Base-by-base conservation (phyloP, 2,113 vertebrate species). In the Cercopithecus mona region DNA sequence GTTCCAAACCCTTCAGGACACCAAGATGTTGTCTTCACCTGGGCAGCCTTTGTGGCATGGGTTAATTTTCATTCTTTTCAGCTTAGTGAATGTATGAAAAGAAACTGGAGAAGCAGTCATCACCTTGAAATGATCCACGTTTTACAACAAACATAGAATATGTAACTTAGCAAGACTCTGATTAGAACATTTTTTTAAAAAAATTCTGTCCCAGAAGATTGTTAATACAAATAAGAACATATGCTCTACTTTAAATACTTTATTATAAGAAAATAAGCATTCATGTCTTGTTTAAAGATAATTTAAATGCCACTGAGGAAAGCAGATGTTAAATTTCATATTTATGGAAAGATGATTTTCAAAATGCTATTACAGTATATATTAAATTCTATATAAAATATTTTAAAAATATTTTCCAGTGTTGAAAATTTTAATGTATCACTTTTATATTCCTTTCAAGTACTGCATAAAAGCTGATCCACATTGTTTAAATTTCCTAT, bases 401-500 rank as follows among this genome's bases (percentile, higher is more conserved):
- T 84, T 94, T 83, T 68, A 10, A 6, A 13, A 6, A 76, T 50
- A 5, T 87, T 88, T 92, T 43, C 35, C 8, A 88, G 23, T 80
- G 76, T 35, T 88, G 16, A 38, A 78, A 38, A 82, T 64, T 4
- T 95, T 66, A 97, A 97, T 50, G 8, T 75, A 32, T 10, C 59
- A 20, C 30, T 96, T 97, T 97, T 97, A 25, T 96, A 35, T 97
- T 86, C 13, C 64, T 91, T 97, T 79, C 82, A 76, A 99, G 99
- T 99, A 99, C 97, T 99, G 99, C 96, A 98, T 98, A 86, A 98
- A 97, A 90, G 90, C 94, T 2, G 99, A 99, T 90, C 89, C 82
- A 25, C 86, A 99, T 55, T 99, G 99, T 97, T 99, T 99, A 98
- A 98, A 87, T 83, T 97, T 99, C 96, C 64, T 98, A 70, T 99